Conservation (phyloP, 2,797 vertebrate genomes). For the Halcyon badia region DNA sequence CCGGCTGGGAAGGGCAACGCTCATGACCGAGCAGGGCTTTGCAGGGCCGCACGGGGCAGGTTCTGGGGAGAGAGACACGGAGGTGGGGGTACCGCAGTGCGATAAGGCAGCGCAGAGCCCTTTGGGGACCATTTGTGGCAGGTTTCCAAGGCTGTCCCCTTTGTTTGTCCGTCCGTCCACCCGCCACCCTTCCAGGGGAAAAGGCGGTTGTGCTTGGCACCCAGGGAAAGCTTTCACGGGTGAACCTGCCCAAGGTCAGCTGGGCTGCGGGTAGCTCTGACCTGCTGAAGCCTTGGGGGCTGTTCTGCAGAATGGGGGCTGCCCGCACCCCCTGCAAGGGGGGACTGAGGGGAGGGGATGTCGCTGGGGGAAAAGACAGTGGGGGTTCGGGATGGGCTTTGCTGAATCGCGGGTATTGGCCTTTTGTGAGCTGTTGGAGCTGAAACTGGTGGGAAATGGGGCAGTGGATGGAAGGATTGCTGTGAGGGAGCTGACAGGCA, state of each 20-base stretch:
- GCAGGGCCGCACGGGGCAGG: neutral
- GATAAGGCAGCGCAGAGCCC: neutral
- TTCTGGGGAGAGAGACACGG: neutral
- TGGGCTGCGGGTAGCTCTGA: accelerated
- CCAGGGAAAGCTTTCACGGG: neutral
- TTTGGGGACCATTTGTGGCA: accelerated
- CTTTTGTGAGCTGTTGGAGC: neutral
- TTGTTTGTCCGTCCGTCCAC: neutral
- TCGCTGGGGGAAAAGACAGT: neutral
- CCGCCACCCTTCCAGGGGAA: accelerated
- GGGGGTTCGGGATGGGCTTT: neutral
- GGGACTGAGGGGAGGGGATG: accelerated
- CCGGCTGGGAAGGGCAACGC: neutral
- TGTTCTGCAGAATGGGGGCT: neutral
- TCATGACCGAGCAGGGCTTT: neutral
- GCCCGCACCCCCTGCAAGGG: neutral
- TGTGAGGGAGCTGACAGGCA: accelerated
- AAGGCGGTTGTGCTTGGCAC: neutral
- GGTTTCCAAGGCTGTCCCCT: too few relatives aligned
- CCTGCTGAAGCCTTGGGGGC: accelerated
- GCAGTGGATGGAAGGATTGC: accelerated
- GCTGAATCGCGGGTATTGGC: neutral
- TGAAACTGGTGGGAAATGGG: neutral
- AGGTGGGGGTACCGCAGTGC: neutral
- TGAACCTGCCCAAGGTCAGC: accelerated